Conservation (phyloP, 1,140 invertebrate genomes). For the Macrobrachium rosenbergii region DNA sequence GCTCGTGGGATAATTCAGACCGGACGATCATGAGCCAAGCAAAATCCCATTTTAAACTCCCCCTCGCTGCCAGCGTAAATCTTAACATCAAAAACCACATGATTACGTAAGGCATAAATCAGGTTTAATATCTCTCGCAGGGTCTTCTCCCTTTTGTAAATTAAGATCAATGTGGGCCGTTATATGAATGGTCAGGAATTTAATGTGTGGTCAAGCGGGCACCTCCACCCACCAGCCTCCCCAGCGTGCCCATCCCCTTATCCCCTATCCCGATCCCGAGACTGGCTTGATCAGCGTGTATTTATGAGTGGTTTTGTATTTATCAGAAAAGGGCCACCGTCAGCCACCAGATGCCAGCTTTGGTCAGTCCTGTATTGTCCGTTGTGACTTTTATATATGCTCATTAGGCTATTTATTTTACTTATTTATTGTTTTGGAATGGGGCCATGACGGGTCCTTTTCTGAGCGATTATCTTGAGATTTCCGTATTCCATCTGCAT, state of each 20-base stretch:
- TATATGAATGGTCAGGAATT: background rate
- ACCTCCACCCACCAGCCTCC: background rate
- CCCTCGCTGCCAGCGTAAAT: too few relatives aligned
- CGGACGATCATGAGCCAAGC: too few relatives aligned
- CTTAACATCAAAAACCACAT: too few relatives aligned
- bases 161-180: background rate
- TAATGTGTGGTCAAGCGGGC: background rate
- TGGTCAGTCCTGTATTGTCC: conserved; percentile 12
- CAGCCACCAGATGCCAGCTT: conserved; percentile 36
- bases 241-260: background rate
- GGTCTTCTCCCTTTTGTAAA: background rate
- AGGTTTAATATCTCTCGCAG: too few relatives aligned
- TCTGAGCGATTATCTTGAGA: too few relatives aligned
- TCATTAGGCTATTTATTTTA: too few relatives aligned
- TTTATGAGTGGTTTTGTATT: conserved; percentile 48
- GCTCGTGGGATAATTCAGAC: too few relatives aligned
- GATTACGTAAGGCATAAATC: too few relatives aligned
- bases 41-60: too few relatives aligned
- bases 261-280: background rate
- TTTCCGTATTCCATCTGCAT: background rate
- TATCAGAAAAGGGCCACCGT: conserved; percentile 52
- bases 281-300: conserved; percentile 48
- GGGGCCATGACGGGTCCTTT: background rate
- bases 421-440: too few relatives aligned
- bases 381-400: too few relatives aligned